phyloP scores from a whole-genome alignment of 2,113 vertebrate genomes.

The Rhegmatorhina hoffmannsi region DNA sequence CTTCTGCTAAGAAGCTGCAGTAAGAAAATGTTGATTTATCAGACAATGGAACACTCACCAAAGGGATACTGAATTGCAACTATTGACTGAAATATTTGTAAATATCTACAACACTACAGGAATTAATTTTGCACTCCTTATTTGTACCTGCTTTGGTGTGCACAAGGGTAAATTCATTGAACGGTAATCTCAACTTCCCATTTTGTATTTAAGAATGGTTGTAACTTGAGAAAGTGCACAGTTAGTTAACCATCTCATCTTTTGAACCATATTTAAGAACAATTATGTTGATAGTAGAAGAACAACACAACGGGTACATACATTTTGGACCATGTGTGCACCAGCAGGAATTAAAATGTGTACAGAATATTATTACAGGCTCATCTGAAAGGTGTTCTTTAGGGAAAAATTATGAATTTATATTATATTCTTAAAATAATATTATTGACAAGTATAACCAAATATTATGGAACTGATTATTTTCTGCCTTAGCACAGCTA shows the following conservation, averaged over 20 bases:
- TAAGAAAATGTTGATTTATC: neutral
- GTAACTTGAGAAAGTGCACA: neutral
- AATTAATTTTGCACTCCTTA: neutral
- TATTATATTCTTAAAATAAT: neutral
- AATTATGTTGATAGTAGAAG: neutral
- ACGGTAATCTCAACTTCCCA: neutral
- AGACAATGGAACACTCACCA: neutral
- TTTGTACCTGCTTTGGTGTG: neutral
- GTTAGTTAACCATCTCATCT: neutral
- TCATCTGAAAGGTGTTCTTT: neutral
- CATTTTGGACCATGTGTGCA: neutral
- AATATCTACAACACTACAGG: neutral
- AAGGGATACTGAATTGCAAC: neutral
- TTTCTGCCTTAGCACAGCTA: neutral
- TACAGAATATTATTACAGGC: neutral
- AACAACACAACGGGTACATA: neutral
- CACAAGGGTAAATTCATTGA: neutral
- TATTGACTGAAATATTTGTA: neutral
- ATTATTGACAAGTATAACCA: neutral
- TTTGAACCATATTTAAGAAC: neutral
- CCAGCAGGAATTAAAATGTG: neutral
- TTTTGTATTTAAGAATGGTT: neutral
- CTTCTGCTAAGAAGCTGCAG: neutral
- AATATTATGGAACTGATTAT: neutral
- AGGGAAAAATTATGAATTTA: neutral